Percentiles rank a stretch among this genome's conserved stretches.
These are phyloP conservation scores for Sinocyclocheilus anshuiensis DNA, from an alignment of 2,113 vertebrate species.

Conservation along the genomic window DNA sequence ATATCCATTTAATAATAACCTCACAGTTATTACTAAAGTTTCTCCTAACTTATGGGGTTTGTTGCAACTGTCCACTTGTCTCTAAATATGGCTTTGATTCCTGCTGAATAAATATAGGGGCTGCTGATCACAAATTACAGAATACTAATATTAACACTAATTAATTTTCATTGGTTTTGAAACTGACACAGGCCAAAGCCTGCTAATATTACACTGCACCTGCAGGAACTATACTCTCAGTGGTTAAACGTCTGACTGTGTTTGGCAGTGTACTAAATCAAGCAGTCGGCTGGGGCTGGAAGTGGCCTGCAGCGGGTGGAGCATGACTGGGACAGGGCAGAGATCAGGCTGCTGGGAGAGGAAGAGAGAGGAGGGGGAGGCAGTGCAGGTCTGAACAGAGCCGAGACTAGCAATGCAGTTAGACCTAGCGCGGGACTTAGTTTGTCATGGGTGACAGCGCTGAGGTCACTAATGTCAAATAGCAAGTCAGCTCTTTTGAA, in stretches of 20 bases:
- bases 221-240: background rate
- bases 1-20: background rate
- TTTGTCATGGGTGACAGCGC: background rate
- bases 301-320: slow-evolving; percentile 38
- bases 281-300: background rate
- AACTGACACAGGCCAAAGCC: background rate
- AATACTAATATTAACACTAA: background rate
- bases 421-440: background rate
- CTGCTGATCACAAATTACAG: background rate
- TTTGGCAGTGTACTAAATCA: slow-evolving; percentile 18
- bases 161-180: background rate
- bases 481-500: background rate
- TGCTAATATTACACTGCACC: background rate
- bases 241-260: background rate
- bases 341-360: slow-evolving; percentile 35
- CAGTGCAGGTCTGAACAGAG: slow-evolving; percentile 39
- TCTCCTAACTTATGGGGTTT: background rate
- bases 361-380: slow-evolving; percentile 41
- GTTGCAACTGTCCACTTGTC: background rate
- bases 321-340: slow-evolving; percentile 40
- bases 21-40: background rate
- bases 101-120: background rate
- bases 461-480: background rate
- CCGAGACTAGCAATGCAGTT: background rate
- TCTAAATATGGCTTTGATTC: background rate